Evolutionary conservation across 2,888 invertebrate species (phyloP).

Genomic region (Cephus pulcher): DNA sequence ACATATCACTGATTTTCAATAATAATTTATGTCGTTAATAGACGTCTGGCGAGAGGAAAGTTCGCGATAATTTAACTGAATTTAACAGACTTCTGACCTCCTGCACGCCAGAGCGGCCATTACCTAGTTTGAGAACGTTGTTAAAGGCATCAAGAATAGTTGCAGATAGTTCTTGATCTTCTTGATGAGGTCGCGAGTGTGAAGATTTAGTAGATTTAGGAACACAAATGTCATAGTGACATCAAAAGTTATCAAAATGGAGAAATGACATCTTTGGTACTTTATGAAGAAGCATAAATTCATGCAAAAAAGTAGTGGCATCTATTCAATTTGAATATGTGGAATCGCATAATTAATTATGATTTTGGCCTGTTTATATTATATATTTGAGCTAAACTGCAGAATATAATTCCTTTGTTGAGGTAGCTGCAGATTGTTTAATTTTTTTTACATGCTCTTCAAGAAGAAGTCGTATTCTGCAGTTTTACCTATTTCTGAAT

Average conservation of each 20-base stretch:
- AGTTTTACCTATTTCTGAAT: neutral
- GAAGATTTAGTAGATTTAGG: neutral
- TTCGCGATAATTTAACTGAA: conserved; percentile 12
- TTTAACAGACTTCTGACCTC: conserved; percentile 8
- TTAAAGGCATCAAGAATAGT: conserved; percentile 23
- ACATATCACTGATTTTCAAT: neutral
- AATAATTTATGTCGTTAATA: neutral
- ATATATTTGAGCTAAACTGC: too few species aligned
- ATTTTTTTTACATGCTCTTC: too few species aligned
- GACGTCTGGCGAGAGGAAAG: conserved; percentile 1
- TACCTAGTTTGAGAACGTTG: conserved; percentile 16
- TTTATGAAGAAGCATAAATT: neutral
- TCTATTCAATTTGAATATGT: neutral
- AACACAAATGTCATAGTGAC: neutral
- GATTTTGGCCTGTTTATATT: neutral
- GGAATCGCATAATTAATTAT: neutral
- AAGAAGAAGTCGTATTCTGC: too few species aligned
- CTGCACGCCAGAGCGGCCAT: conserved; percentile 33
- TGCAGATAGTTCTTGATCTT: neutral
- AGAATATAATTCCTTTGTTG: too few species aligned
- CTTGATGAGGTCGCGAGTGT: neutral
- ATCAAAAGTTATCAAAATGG: neutral
- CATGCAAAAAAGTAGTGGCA: neutral
- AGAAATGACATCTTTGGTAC: too few species aligned
- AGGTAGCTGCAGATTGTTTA: too few species aligned